Evolutionary conservation across 2,797 vertebrate genomes (phyloP).

Genomic region (Acridotheres tristis): DNA sequence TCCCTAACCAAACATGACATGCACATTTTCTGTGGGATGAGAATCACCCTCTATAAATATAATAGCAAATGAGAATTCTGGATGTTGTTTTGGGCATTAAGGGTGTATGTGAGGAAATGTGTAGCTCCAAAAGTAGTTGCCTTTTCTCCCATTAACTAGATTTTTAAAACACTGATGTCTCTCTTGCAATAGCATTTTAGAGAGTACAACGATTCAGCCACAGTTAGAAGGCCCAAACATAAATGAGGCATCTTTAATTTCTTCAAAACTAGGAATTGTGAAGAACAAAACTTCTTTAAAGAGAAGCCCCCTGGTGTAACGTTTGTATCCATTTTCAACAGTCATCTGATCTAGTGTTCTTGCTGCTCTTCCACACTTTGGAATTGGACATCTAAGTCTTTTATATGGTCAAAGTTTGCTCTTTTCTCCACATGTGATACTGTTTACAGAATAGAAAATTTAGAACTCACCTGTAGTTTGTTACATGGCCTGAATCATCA

Average conservation of each 20-base stretch:
- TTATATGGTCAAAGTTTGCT: not conserved
- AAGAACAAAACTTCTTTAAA: not conserved
- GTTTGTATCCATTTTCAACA: not conserved
- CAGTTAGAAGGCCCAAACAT: not conserved
- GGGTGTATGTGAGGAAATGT: not conserved
- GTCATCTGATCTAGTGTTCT: not conserved
- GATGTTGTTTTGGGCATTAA: not conserved
- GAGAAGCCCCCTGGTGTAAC: not conserved
- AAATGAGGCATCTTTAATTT: not conserved
- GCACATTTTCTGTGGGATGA: not conserved
- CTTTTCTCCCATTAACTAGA: not conserved
- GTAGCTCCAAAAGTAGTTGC: not conserved
- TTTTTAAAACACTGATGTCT: not conserved
- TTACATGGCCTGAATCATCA: not conserved
- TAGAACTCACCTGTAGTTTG: not conserved
- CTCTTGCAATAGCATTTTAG: not conserved
- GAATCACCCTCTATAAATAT: not conserved
- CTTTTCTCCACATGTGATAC: not conserved
- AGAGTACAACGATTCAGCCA: not conserved
- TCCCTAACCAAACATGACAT: not conserved
- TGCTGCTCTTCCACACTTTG: not conserved
- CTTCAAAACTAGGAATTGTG: not conserved
- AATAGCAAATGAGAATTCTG: not conserved
- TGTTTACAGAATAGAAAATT: not conserved
- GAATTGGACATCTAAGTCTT: not conserved